Evolutionary conservation across 2,888 invertebrate genomes (phyloP).

Genomic region (Melanostoma scalare): DNA sequence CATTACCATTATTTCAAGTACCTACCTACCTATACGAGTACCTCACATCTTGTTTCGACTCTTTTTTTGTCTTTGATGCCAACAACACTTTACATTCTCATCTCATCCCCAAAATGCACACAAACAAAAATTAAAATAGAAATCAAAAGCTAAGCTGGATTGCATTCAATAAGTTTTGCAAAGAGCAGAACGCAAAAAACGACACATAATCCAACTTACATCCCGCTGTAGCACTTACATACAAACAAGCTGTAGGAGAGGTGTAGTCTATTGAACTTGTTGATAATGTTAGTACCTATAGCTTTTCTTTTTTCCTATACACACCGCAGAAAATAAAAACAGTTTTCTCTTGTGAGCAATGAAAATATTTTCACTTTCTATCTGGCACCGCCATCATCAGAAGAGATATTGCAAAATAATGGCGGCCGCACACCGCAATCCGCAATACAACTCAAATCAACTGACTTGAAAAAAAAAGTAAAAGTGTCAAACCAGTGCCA

Average conservation of each 20-base stretch:
- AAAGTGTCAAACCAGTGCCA: conserved; percentile 64
- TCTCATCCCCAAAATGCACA: conserved; percentile 41
- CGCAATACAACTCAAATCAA: neutral
- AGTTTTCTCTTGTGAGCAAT: conserved; percentile 69
- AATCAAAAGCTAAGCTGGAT: conserved; percentile 1
- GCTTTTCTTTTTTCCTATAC: conserved; percentile 53
- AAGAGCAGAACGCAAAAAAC: conserved; percentile 19
- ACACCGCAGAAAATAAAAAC: conserved; percentile 20
- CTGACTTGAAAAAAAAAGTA: conserved; percentile 22
- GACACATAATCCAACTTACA: conserved; percentile 34
- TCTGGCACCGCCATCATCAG: conserved; percentile 63
- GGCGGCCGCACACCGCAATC: neutral
- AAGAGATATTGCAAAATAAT: conserved; percentile 51
- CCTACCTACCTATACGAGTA: too few relatives aligned
- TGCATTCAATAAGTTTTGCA: conserved; percentile 28
- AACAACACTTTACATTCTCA: conserved; percentile 66
- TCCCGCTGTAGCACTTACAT: conserved; percentile 30
- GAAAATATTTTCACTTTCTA: conserved; percentile 71
- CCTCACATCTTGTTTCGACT: conserved; percentile 4
- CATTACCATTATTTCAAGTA: conserved; percentile 18
- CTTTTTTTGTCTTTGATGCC: conserved; percentile 52
- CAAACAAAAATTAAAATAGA: conserved; percentile 60
- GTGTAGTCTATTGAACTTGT: conserved; percentile 70
- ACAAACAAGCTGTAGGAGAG: conserved; percentile 35
- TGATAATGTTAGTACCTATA: conserved; percentile 34